Percentiles rank a stretch among this genome's conserved stretches.
phyloP scores from a whole-genome alignment of 2,797 vertebrate genomes.

The Cirrhinus mrigala region DNA sequence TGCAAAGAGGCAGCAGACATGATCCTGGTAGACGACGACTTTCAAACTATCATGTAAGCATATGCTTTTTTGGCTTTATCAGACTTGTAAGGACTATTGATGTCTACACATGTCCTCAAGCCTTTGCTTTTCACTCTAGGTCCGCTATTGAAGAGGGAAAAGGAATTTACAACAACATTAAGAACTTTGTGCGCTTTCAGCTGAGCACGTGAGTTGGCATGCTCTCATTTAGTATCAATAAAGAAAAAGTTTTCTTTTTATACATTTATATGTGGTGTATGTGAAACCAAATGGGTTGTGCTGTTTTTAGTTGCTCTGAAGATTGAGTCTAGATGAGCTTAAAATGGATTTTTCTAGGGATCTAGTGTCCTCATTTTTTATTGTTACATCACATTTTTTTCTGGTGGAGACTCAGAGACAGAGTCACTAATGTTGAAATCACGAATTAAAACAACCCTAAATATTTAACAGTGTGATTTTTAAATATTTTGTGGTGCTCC shows the following conservation, averaged over 20 bases:
- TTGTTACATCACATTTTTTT: neutral
- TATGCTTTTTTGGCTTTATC: neutral
- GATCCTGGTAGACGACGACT: constrained; percentile 99
- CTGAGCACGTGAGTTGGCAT: constrained; percentile 94
- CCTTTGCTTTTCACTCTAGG: constrained; percentile 73
- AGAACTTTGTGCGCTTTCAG: constrained; percentile 98
- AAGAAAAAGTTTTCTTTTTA: neutral
- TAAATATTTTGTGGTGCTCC: neutral
- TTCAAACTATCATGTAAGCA: constrained; percentile 97
- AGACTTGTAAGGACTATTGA: neutral
- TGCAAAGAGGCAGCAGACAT: constrained; percentile 98
- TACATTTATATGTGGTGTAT: neutral
- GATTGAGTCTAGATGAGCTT: neutral
- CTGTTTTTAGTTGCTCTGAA: neutral
- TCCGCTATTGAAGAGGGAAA: constrained; percentile 99
- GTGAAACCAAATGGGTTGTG: neutral
- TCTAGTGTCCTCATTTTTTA: neutral
- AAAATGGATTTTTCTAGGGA: neutral
- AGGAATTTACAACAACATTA: constrained; percentile 99
- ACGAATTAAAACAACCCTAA: neutral
- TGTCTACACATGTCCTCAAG: neutral
- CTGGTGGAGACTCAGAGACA: neutral
- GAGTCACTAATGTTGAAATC: neutral
- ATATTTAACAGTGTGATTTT: neutral
- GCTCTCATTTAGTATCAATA: neutral